Evolutionary conservation across 2,888 invertebrate genomes (phyloP).

Genomic region (Scaeva pyrastri): DNA sequence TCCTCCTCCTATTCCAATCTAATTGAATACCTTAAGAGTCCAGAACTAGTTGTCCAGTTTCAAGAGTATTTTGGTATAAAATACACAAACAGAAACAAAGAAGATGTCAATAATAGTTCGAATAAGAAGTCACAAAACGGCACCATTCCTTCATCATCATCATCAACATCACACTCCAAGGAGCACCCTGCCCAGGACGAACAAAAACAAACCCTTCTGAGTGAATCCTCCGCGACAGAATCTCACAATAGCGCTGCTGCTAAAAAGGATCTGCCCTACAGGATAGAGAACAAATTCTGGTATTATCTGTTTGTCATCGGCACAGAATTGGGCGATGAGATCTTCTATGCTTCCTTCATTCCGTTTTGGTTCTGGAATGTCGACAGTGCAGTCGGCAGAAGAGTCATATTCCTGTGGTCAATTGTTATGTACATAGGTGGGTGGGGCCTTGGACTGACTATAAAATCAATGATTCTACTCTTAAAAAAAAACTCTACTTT

Average conservation of each 20-base stretch:
- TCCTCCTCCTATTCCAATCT: constrained; percentile 75
- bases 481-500: not conserved
- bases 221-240: constrained; percentile 81
- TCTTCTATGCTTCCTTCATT: constrained; percentile 95
- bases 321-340: constrained; percentile 94
- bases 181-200: constrained; percentile 76
- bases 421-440: constrained; percentile 93
- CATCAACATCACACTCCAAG: constrained; percentile 83
- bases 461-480: not conserved
- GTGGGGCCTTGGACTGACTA: not conserved
- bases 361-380: constrained; percentile 98
- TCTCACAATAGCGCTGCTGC: constrained; percentile 40
- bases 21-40: constrained; percentile 90
- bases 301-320: constrained; percentile 93
- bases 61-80: constrained; percentile 92
- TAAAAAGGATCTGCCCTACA: constrained; percentile 58
- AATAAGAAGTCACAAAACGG: constrained; percentile 68
- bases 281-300: constrained; percentile 90
- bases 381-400: constrained; percentile 93
- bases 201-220: constrained; percentile 77
- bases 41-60: constrained; percentile 90
- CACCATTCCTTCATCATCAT: constrained; percentile 83
- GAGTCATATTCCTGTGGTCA: constrained; percentile 93
- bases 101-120: not conserved
- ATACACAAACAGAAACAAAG: constrained; percentile 79